Conservation (phyloP, 2,797 vertebrate genomes). For the Rachycentron canadum region DNA sequence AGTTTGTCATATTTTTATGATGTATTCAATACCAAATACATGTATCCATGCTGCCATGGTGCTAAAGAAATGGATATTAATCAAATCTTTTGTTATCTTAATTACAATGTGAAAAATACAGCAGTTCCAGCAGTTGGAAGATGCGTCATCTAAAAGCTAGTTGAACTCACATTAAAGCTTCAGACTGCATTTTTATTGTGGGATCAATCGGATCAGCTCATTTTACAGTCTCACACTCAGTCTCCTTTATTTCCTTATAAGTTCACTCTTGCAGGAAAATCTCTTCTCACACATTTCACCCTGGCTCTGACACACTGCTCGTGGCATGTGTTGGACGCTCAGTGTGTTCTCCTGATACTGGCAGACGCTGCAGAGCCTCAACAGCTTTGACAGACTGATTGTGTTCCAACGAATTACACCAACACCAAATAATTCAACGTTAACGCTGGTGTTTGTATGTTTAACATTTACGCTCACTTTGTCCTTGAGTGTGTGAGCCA, state of each 20-base stretch:
- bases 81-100: not conserved
- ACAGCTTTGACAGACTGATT: slow-evolving; percentile 57
- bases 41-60: slow-evolving; percentile 36
- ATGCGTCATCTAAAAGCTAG: slow-evolving; percentile 21
- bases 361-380: slow-evolving; percentile 48
- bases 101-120: not conserved
- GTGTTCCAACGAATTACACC: slow-evolving; percentile 72
- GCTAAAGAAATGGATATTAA: slow-evolving; percentile 31
- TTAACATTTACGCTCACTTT: slow-evolving; percentile 53
- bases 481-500: slow-evolving; percentile 53
- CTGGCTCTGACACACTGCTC: slow-evolving; percentile 49
- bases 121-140: not conserved
- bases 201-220: slow-evolving; percentile 38
- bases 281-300: slow-evolving; percentile 40
- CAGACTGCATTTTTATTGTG: slow-evolving; percentile 21
- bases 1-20: slow-evolving; percentile 32
- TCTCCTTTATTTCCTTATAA: slow-evolving; percentile 58
- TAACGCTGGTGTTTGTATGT: slow-evolving; percentile 54
- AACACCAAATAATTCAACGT: slow-evolving; percentile 59
- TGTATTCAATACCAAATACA: slow-evolving; percentile 34
- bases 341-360: slow-evolving; percentile 46
- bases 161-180: slow-evolving; percentile 32
- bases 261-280: slow-evolving; percentile 47
- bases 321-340: slow-evolving; percentile 48
- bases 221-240: slow-evolving; percentile 38